Conservation (phyloP, 1,140 invertebrate species). For the Idris sp. region DNA sequence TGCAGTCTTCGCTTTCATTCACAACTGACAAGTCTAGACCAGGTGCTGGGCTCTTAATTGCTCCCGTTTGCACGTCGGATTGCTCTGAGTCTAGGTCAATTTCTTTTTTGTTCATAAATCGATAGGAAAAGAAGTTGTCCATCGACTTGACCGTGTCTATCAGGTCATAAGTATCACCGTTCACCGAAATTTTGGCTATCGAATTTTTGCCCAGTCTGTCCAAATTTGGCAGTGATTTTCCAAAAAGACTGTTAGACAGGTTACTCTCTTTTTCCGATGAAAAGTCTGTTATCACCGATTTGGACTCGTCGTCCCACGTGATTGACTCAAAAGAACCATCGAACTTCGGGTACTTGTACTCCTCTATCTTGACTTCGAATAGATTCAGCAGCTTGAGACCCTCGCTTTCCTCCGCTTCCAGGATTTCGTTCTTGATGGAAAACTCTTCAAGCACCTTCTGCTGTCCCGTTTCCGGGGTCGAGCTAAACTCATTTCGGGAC, state of each 20-base stretch:
- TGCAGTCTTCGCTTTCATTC: slow-evolving; percentile 55
- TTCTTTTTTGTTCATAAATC: slow-evolving; percentile 1
- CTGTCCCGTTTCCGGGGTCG: slow-evolving; percentile 62
- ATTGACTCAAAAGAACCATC: slow-evolving; percentile 22
- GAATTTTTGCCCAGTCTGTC: slow-evolving; percentile 5
- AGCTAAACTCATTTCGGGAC: slow-evolving; percentile 65
- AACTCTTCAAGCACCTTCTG: too few relatives aligned
- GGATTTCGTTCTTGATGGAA: background rate
- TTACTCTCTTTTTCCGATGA: slow-evolving; percentile 12
- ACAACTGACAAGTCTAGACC: slow-evolving; percentile 59
- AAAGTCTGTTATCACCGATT: slow-evolving; percentile 17
- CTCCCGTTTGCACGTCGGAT: background rate
- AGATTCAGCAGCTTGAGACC: slow-evolving; percentile 32
- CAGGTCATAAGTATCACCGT: slow-evolving; percentile 44
- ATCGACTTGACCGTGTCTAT: slow-evolving; percentile 27
- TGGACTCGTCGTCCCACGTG: slow-evolving; percentile 39
- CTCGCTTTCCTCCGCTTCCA: slow-evolving; percentile 14
- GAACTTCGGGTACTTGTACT: slow-evolving; percentile 33
- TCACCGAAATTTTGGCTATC: slow-evolving; percentile 47
- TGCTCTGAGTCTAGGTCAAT: slow-evolving; percentile 11
- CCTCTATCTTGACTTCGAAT: slow-evolving; percentile 45
- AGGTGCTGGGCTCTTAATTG: slow-evolving; percentile 9
- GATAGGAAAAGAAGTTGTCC: slow-evolving; percentile 16
- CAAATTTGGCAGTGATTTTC: slow-evolving; percentile 56
- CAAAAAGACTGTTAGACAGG: slow-evolving; percentile 3